These are phyloP conservation scores for Marmota flaviventris DNA, from an alignment of 2,113 vertebrate genomes.

Conservation along the genomic window DNA sequence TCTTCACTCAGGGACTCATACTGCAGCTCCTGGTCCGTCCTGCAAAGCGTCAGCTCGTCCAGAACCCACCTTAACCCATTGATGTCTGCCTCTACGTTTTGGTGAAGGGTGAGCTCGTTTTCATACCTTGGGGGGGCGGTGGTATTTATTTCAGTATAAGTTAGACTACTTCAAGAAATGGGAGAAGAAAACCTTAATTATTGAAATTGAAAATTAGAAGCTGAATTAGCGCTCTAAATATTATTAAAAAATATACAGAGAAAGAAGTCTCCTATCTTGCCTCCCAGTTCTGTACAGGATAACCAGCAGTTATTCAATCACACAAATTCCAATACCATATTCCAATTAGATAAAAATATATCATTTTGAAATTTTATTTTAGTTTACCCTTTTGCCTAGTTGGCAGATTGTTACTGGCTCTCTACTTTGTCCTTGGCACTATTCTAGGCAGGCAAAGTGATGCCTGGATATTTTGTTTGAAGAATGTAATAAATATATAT, in stretches of 20 bases:
- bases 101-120: conserved; percentile 89
- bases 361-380: background rate
- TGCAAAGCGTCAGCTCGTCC: conserved; percentile 87
- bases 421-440: background rate
- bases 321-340: background rate
- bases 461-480: background rate
- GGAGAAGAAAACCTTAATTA: background rate
- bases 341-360: background rate
- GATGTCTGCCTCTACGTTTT: conserved; percentile 90
- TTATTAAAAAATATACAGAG: background rate
- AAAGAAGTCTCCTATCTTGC: background rate
- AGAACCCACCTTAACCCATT: conserved; percentile 86
- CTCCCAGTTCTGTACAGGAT: background rate
- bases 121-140: conserved; percentile 85
- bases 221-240: background rate
- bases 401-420: background rate
- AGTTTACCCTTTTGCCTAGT: background rate
- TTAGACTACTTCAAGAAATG: background rate
- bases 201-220: background rate
- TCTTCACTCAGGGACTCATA: conserved; percentile 93
- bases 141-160: background rate
- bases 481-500: background rate
- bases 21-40: conserved; percentile 90
- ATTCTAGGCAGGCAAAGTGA: background rate
- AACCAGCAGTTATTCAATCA: background rate